Evolutionary conservation across 2,113 vertebrate species (phyloP).

Genomic region (Platysternon megacephalum): DNA sequence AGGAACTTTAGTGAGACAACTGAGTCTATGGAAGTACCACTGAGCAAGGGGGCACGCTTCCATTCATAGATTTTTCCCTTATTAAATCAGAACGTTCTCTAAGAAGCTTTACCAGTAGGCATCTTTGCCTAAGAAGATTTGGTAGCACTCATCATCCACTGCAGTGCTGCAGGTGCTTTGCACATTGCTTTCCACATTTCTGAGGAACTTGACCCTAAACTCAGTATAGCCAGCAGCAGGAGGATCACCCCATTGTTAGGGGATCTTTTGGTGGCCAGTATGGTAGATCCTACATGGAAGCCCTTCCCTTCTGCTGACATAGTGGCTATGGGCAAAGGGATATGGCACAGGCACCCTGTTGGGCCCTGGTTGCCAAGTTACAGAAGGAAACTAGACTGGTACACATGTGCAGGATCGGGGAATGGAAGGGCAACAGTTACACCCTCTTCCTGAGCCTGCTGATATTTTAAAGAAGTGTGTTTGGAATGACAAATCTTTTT

Average conservation of each 20-base stretch:
- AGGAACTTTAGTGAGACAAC: no score
- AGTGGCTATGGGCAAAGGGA: neutral
- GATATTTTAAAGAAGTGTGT: neutral
- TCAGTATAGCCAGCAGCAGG: neutral
- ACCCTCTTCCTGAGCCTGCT: rapidly evolving
- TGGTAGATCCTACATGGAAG: neutral
- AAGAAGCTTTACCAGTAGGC: neutral
- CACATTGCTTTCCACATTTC: neutral
- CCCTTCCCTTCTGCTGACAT: neutral
- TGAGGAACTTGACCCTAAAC: neutral
- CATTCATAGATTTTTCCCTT: neutral
- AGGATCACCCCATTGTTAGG: neutral
- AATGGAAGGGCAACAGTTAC: neutral
- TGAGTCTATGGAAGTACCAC: neutral
- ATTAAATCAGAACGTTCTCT: neutral
- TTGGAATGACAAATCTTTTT: neutral
- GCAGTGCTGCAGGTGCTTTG: neutral
- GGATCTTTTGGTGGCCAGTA: neutral
- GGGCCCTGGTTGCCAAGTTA: no score
- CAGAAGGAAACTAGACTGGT: rapidly evolving
- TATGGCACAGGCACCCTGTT: neutral
- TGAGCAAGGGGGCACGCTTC: neutral
- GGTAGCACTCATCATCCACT: neutral
- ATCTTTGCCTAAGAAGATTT: neutral
- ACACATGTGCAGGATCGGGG: neutral